These are phyloP conservation scores for Chromoteleia sp. DNA, from an alignment of 2,888 invertebrate genomes.

Conservation along the genomic window DNA sequence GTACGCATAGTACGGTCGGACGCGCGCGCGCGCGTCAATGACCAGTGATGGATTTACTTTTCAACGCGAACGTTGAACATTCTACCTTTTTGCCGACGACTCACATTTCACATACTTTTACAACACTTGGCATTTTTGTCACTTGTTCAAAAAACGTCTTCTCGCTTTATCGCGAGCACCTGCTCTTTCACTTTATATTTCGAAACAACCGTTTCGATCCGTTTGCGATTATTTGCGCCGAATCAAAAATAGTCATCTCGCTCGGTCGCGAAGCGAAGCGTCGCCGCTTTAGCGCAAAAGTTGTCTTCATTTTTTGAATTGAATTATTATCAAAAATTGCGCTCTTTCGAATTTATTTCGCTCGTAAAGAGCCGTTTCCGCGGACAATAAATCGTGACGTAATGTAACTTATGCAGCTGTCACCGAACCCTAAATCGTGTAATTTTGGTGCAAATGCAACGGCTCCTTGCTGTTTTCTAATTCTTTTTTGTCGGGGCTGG, in stretches of 20 bases:
- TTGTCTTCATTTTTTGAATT: too few species aligned
- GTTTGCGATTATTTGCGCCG: neutral
- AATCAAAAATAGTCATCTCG: too few species aligned
- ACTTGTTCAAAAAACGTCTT: constrained; percentile 17
- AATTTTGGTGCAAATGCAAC: constrained; percentile 46
- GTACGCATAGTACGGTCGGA: constrained; percentile 22
- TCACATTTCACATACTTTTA: constrained; percentile 49
- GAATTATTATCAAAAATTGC: too few species aligned
- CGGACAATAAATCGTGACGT: constrained; percentile 33
- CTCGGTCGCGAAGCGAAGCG: too few species aligned
- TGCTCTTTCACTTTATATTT: constrained; percentile 39
- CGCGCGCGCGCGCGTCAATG: constrained; percentile 49
- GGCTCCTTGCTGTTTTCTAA: constrained; percentile 39
- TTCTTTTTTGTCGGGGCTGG: constrained; percentile 37
- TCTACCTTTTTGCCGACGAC: constrained; percentile 26
- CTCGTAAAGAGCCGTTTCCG: too few species aligned
- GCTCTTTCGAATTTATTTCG: constrained; percentile 2
- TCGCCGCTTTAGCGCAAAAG: too few species aligned
- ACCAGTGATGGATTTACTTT: constrained; percentile 58
- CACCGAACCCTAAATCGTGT: constrained; percentile 30
- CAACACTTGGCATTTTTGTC: constrained; percentile 47
- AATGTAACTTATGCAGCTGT: constrained; percentile 44
- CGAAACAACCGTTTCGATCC: constrained; percentile 20
- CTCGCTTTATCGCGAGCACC: constrained; percentile 25
- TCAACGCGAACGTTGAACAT: constrained; percentile 38